Base-by-base conservation (phyloP, 2,888 invertebrate genomes). In the Leucophenga maculata region DNA sequence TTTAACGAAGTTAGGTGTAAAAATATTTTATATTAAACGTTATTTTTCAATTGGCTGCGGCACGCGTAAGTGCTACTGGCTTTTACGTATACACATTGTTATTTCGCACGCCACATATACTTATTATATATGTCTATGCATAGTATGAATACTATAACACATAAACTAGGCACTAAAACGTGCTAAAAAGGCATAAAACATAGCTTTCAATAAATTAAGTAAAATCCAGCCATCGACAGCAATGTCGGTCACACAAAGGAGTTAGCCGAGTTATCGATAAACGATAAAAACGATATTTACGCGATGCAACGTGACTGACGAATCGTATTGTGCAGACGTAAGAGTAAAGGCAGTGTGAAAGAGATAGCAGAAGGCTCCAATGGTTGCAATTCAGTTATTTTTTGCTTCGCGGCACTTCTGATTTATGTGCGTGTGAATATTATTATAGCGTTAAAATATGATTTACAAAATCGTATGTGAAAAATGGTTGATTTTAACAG, bases 391-490 rank as follows among this genome's bases (percentile, higher is more conserved):
- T 48, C 66, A 59, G 31, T 46, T 57, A 14, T 52, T 22, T 67
- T 20, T 71, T 39, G 64, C 57, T 57, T 48, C 57, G 18, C 32
- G 50, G 20, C 46, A 18, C 62, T 55, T 75, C 76, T 82, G 79
- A 79, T 79, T 82, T 79, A 80, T 79, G 73, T 72, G 50, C 72
- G 77, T 78, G 80, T 80, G 80, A 83, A 80, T 80, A 80, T 82
- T 80, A 80, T 82, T 80, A 82, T 80, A 82, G 82, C 80, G 80
- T 80, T 80, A 80, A 80, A 82, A 80, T 80, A 80, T 80, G 80
- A 80, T 80, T 79, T 81, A 77, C 71, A 82, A 80, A 82, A 80
- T 78, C 80, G 76, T 80, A 81, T 80, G 76, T 75, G 80, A 80
- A 76, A 78, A 77, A 73, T 46, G 60, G 68, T 9, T 31, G 39